A percentile compares a stretch with the other conserved stretches of the same genome.
Evolutionary conservation across 1,140 invertebrate genomes (phyloP).

Genomic region (Bradysia coprophila): DNA sequence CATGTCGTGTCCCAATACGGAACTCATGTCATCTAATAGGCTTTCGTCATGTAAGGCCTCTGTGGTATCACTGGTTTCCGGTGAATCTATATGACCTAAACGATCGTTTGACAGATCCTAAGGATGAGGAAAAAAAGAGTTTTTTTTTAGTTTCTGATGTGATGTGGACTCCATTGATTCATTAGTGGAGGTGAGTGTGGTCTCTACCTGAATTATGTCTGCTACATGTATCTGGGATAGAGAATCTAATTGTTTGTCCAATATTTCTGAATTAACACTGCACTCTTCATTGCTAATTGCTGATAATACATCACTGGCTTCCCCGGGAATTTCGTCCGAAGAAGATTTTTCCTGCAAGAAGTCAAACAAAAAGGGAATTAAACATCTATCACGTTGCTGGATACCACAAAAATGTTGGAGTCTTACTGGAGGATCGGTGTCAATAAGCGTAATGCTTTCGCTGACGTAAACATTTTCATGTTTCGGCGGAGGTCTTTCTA

Average conservation of each 20-base stretch:
- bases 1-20: constrained; percentile 46
- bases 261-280: constrained; percentile 41
- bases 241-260: constrained; percentile 22
- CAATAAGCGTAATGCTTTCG: constrained; percentile 35
- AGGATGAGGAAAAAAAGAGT: no score
- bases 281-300: constrained; percentile 48
- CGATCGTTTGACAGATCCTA: constrained; percentile 25
- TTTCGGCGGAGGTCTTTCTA: background rate
- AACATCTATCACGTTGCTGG: no score
- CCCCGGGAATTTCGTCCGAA: constrained; percentile 13
- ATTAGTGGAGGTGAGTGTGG: no score
- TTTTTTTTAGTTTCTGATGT: background rate
- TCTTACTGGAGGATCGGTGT: constrained; percentile 27
- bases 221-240: constrained; percentile 12
- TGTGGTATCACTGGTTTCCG: constrained; percentile 54
- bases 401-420: no score
- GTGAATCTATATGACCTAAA: constrained; percentile 62
- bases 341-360: constrained; percentile 17
- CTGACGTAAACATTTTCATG: constrained; percentile 18
- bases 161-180: background rate
- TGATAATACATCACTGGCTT: constrained; percentile 33
- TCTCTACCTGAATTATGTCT: constrained; percentile 21
- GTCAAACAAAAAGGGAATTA: background rate
- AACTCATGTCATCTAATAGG: constrained; percentile 54
- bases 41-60: constrained; percentile 53